Base-by-base conservation (phyloP, 2,888 invertebrate species). In the Acanthosoma haemorrhoidale region DNA sequence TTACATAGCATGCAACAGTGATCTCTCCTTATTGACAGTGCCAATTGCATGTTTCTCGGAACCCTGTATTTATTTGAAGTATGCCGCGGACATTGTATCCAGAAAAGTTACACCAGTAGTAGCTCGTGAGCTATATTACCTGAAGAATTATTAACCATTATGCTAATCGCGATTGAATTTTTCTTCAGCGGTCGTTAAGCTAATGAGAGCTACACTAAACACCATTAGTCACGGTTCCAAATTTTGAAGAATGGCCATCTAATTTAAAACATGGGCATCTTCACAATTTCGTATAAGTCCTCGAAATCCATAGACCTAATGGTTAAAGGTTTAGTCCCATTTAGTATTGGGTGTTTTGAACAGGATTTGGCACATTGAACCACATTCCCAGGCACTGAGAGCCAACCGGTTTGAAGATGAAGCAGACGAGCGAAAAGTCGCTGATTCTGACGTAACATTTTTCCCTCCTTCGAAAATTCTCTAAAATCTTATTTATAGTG, bases 311-410 rank as follows among this genome's bases (percentile, higher is more conserved):
- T 13, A n/a, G 51, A 43, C 43, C 43, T 43, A 18, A 21, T 11
- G 21, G n/a, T n/a, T 11, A 2, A 9, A 51, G 51, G 25, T n/a
- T 25, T 21, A 25, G 13, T 13, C 25, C 13, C 21, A 51, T 51
- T 51, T 51, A 11, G 29, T 51, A 25, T 21, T 51, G 29, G 51
- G 29, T 51, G 51, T 51, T 51, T 51, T 51, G 51, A 51, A 51
- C n/a, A 51, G 51, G 51, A 51, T 51, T 51, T 51, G 51, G 51
- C 51, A 51, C 51, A 51, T 51, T 51, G 51, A 51, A 51, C 51
- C 51, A 51, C 51, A 51, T 51, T 51, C 51, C 29, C 51, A n/a
- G 51, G 25, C 51, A 25, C 51, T 51, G 25, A 21, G 21, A 21
- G n/a, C 51, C 21, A 51, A 51, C 51, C 51, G 51, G 51, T 51